Percentiles rank a stretch among this genome's conserved stretches.
Conservation (phyloP, 2,797 vertebrate species). For the Aphelocoma californica region DNA sequence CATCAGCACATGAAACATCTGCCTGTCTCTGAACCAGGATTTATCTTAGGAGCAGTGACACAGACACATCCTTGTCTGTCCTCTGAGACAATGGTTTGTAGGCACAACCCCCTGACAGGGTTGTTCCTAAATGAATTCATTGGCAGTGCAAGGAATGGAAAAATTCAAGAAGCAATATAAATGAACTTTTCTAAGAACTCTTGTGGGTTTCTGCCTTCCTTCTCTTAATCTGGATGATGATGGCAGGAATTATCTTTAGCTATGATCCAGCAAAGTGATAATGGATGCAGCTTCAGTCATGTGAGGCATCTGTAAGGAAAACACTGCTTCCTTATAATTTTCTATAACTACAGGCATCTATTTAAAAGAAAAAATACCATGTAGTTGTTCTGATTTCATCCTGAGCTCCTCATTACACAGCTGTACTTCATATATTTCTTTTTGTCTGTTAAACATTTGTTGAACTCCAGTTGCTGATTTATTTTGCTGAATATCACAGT, state of each 20-base stretch:
- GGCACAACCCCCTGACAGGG: not conserved
- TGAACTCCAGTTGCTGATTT: not conserved
- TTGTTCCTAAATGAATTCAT: not conserved
- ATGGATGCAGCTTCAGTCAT: not conserved
- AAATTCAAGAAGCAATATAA: no score
- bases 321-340: not conserved
- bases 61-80: not conserved
- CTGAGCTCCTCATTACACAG: not conserved
- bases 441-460: not conserved
- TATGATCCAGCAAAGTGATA: not conserved
- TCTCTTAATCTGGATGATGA: not conserved
- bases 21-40: not conserved
- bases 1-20: not conserved
- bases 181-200: not conserved
- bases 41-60: not conserved
- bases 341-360: accelerated
- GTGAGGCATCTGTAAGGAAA: not conserved
- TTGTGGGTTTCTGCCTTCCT: not conserved
- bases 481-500: not conserved
- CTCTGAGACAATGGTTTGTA: not conserved
- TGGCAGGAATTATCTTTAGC: not conserved
- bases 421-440: not conserved
- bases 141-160: not conserved
- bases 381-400: not conserved
- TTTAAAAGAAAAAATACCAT: not conserved